Evolutionary conservation across 2,888 invertebrate genomes (phyloP).

Genomic region (Spodoptera picta): DNA sequence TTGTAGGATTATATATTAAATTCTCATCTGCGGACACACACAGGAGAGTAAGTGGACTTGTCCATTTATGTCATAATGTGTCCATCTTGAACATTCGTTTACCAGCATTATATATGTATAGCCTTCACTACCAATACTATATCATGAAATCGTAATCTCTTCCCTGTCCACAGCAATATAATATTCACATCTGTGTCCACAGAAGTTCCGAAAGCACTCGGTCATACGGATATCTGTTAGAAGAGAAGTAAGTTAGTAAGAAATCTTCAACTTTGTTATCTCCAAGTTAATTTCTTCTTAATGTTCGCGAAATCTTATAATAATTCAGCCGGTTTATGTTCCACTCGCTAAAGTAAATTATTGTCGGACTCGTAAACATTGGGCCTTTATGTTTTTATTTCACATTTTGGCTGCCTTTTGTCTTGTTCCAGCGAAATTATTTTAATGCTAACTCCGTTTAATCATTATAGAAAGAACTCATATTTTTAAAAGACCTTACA

Average conservation of each 20-base stretch:
- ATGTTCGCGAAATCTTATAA: constrained; percentile 48
- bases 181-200: constrained; percentile 15
- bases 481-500: too few relatives aligned
- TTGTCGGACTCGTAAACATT: constrained; percentile 44
- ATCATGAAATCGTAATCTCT: not conserved
- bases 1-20: too few relatives aligned
- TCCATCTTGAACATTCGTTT: too few relatives aligned
- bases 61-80: too few relatives aligned
- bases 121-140: too few relatives aligned
- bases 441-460: constrained; percentile 26
- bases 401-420: constrained; percentile 26
- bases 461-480: not conserved
- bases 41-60: too few relatives aligned
- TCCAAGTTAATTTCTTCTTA: constrained; percentile 50
- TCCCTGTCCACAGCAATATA: constrained; percentile 4
- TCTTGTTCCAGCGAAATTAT: constrained; percentile 26
- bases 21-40: too few relatives aligned
- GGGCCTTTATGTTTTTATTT: constrained; percentile 40
- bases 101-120: too few relatives aligned
- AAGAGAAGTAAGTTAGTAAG: constrained; percentile 24
- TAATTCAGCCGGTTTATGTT: constrained; percentile 46
- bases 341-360: constrained; percentile 43
- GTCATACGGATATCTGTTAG: constrained; percentile 27
- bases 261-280: constrained; percentile 46
- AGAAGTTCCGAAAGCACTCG: constrained; percentile 14